Base-by-base conservation (phyloP, 2,113 vertebrate species). In the Picathartes gymnocephalus region DNA sequence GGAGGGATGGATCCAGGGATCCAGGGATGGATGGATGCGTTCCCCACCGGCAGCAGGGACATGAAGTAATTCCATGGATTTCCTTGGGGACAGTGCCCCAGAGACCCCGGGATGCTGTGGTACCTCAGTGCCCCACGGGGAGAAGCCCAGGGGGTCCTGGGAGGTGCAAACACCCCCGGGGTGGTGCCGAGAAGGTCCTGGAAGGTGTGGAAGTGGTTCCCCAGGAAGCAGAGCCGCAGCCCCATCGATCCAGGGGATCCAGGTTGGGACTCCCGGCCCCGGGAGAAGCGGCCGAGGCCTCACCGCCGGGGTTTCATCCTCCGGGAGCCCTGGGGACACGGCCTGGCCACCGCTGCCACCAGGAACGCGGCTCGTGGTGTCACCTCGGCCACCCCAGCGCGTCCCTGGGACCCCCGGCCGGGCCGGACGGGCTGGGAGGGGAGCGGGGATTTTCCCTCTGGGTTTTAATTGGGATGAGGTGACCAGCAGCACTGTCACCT, bases 251-350 rank as follows among this genome's bases (percentile, higher is more conserved):
- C 3, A 0, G 48, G 23, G n/a, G n/a, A 8, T 1, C 65, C 1
- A 1, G 1, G 14, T 5, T 21, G 3, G 0, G 42, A 7, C 19
- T 17, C 37, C 9, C 4, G 4, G 39, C 5, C 0, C 10, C 0
- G 5, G 56, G 28, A 40, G 25, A 25, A 25, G 37, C 2, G 0
- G 19, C 57, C 2, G 23, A 61, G 9, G 76, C 80, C 97, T 97
- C 81, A 10, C 39, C 9, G 39, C 39, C 39, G 39, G 39, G 39
- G 92, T 97, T 98, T 94, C 98, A 92, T 97, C 21, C 62, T n/a
- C 44, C 4, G 47, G n/a, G 31, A 42, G 45, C 48, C 6, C 21
- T 0, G 7, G 54, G 81, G 35, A 48, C 81, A 5, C 0, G 5
- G 68, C 39, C 8, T 1, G 54, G 86, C 25, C 66, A 37, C 40